These are phyloP conservation scores for Atethmia centrago DNA, from an alignment of 2,888 invertebrate species.

Conservation along the genomic window DNA sequence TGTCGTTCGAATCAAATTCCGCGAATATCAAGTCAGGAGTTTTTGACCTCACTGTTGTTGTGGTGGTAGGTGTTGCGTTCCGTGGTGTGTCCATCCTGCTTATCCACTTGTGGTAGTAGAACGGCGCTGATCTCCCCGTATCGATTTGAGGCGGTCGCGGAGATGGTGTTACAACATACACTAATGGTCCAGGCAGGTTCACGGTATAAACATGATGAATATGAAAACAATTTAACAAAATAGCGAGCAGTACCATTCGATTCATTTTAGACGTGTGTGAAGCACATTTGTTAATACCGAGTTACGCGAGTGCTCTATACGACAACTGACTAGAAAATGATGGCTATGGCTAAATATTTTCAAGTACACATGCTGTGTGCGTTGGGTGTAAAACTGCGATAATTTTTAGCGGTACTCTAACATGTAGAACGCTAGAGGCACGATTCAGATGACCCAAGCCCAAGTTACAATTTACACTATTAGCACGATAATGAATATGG, in stretches of 20 bases:
- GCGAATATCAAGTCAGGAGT: constrained; percentile 88
- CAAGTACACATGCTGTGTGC: constrained; percentile 67
- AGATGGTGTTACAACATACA: constrained; percentile 87
- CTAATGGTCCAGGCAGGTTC: constrained; percentile 81
- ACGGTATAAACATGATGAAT: constrained; percentile 70
- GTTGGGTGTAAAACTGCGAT: constrained; percentile 81
- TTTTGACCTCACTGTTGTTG: constrained; percentile 72
- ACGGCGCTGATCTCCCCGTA: constrained; percentile 81
- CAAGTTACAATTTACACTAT: constrained; percentile 85
- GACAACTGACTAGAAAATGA: constrained; percentile 82
- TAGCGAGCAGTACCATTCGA: constrained; percentile 67
- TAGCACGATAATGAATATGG: constrained; percentile 84
- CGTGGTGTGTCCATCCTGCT: constrained; percentile 81
- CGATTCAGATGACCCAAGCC: constrained; percentile 81
- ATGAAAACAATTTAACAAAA: constrained; percentile 74
- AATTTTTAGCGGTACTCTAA: constrained; percentile 88
- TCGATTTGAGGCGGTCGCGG: constrained; percentile 72
- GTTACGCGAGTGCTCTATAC: constrained; percentile 73
- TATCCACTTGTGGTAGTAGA: constrained; percentile 87
- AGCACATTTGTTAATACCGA: constrained; percentile 72
- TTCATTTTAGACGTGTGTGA: constrained; percentile 76
- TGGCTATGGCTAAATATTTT: constrained; percentile 73
- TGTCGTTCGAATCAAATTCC: constrained; percentile 83
- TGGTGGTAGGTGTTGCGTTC: constrained; percentile 72
- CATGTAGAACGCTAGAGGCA: constrained; percentile 84